Base-by-base conservation (phyloP, 2,888 invertebrate genomes). In the Rhopalosiphum nymphaeae region DNA sequence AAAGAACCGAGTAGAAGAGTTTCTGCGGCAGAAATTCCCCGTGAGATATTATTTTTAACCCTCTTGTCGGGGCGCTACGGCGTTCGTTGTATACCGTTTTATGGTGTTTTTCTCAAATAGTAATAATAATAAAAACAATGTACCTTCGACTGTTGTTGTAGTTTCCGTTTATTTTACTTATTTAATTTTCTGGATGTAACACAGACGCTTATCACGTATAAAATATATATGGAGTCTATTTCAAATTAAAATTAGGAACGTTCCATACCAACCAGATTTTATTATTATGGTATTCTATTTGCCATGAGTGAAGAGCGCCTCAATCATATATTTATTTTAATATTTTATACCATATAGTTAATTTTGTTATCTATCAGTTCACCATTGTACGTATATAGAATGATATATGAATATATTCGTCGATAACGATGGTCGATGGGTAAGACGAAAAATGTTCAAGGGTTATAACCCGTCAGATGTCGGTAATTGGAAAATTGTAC, bases 31-130 rank as follows among this genome's bases (percentile, higher is more conserved):
- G 42, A 67, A 67, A 87, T 92, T 92, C 49, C 36, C 61, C 44
- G 13, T 36, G 13, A 11, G 26, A 84, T 91, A 90, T 53, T 49
- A 67, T 92, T 61, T 92, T 92, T 92, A 49, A 67, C 87, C 87
- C 87, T 92, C 16, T 10, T 44, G 36, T 36, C 87, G 91, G n/a
- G 29, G 26, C 25, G n/a, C 36, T 36, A 13, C 21, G 29, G 16
- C 36, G 26, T 61, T 87, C 21, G 44, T 49, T 36, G 49, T 61
- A 61, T 86, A 91, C 46, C 26, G 36, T 92, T 86, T 46, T 44
- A 61, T 25, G 86, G 61, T 29, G 26, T 86, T 61, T 53, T 25
- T 36, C 44, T 13, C 25, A 1, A 9, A 42, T 49, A 10, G n/a
- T 25, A 21, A 36, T 89, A 44, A 57, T 7, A 87, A 49, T 21